Conservation (phyloP, 1,140 invertebrate species). For the Drosophila ambigua region DNA sequence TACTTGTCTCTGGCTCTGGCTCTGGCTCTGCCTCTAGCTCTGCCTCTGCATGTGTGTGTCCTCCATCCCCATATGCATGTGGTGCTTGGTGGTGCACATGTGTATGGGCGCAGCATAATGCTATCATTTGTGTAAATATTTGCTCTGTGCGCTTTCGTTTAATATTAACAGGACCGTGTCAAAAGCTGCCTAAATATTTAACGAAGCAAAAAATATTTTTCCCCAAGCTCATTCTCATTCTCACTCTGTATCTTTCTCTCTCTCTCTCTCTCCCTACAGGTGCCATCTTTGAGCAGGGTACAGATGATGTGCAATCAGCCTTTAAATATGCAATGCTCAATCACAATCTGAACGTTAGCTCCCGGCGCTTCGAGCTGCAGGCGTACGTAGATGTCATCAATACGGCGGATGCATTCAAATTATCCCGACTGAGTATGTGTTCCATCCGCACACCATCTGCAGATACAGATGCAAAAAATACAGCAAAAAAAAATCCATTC, state of each 20-base stretch:
- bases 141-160: slow-evolving; percentile 73
- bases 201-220: slow-evolving; percentile 72
- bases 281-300: slow-evolving; percentile 94
- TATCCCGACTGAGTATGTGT: slow-evolving; percentile 94
- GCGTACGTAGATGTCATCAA: slow-evolving; percentile 96
- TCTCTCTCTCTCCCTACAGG: slow-evolving; percentile 85
- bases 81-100: slow-evolving; percentile 1
- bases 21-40: too few species aligned
- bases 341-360: slow-evolving; percentile 91
- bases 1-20: slow-evolving; percentile 15
- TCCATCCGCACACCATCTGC: slow-evolving; percentile 1
- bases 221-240: slow-evolving; percentile 9
- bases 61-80: slow-evolving; percentile 20
- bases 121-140: slow-evolving; percentile 82
- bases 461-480: slow-evolving; percentile 13
- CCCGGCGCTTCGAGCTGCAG: slow-evolving; percentile 91
- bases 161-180: slow-evolving; percentile 78
- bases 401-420: slow-evolving; percentile 95
- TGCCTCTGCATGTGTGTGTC: slow-evolving; percentile 9
- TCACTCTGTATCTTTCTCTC: slow-evolving; percentile 7
- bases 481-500: slow-evolving; percentile 23
- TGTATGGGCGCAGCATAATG: slow-evolving; percentile 43
- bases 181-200: slow-evolving; percentile 81
- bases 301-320: slow-evolving; percentile 93
- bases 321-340: slow-evolving; percentile 94